Percentiles rank a stretch among this genome's conserved stretches.
These are phyloP conservation scores for Glyptemys insculpta DNA, from an alignment of 2,797 vertebrate genomes.

Conservation along the genomic window DNA sequence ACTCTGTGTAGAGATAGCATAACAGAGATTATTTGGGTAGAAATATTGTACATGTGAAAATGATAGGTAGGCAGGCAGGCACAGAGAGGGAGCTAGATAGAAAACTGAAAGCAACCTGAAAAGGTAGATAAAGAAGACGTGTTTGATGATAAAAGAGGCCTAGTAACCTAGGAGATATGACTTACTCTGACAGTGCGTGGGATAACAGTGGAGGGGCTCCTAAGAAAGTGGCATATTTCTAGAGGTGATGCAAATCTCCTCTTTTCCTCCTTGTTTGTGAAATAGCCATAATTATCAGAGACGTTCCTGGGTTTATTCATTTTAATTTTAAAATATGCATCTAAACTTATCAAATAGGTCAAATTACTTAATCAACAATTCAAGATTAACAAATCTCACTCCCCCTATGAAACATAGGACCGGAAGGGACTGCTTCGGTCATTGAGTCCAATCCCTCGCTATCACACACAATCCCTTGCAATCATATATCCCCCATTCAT, in stretches of 20 bases:
- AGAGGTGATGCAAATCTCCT: neutral
- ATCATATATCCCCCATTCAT: neutral
- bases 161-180: neutral
- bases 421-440: neutral
- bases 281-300: neutral
- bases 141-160: neutral
- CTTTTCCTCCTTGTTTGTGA: neutral
- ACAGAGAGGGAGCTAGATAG: neutral
- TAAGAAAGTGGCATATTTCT: slow-evolving; percentile 2
- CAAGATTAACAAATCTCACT: neutral
- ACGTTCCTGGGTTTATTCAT: neutral
- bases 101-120: slow-evolving; percentile 26
- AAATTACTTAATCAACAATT: neutral
- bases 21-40: neutral
- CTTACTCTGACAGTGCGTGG: neutral
- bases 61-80: neutral
- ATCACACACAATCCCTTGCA: neutral
- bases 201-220: neutral
- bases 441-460: neutral
- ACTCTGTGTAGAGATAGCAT: neutral
- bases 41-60: slow-evolving; percentile 9
- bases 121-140: slow-evolving; percentile 8
- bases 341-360: neutral
- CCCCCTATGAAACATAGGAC: rapidly evolving
- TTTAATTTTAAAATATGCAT: neutral